These are phyloP conservation scores for Gobius niger DNA, from an alignment of 2,113 vertebrate species.

Conservation along the genomic window DNA sequence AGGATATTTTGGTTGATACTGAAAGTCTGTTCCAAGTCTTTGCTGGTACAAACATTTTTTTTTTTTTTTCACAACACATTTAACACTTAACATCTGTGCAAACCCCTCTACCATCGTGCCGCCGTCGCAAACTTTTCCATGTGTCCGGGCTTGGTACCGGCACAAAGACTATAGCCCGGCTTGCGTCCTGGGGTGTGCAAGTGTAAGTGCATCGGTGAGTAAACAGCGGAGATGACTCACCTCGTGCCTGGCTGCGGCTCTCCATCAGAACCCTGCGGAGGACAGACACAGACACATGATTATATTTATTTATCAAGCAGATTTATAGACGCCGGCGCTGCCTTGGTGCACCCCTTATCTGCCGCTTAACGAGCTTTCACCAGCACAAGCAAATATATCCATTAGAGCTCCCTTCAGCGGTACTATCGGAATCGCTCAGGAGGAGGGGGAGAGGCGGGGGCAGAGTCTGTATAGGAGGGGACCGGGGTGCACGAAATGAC, in stretches of 20 bases:
- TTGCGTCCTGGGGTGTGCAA: not conserved
- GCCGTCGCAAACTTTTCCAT: not conserved
- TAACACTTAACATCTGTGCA: no score
- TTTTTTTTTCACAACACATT: no score
- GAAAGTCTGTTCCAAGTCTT: not conserved
- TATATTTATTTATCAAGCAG: constrained; percentile 64
- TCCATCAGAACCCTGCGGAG: constrained; percentile 63
- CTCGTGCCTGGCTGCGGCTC: constrained; percentile 60
- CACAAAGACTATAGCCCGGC: no score
- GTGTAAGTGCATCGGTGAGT: constrained; percentile 37
- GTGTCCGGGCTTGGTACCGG: not conserved
- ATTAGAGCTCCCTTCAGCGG: constrained; percentile 51
- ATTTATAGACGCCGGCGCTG: constrained; percentile 51
- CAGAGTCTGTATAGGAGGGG: not conserved
- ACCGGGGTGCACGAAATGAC: constrained; percentile 47
- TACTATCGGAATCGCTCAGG: constrained; percentile 42
- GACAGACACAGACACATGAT: constrained; percentile 47
- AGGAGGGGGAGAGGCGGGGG: constrained; percentile 23
- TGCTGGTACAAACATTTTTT: not conserved
- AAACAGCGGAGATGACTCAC: constrained; percentile 56
- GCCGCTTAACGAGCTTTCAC: constrained; percentile 61
- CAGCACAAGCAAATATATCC: constrained; percentile 64
- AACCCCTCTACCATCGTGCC: no score
- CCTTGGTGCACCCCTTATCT: constrained; percentile 59
- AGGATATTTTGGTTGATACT: not conserved